Base-by-base conservation (phyloP, 2,113 vertebrate species). In the Cephalopholis sonnerati region DNA sequence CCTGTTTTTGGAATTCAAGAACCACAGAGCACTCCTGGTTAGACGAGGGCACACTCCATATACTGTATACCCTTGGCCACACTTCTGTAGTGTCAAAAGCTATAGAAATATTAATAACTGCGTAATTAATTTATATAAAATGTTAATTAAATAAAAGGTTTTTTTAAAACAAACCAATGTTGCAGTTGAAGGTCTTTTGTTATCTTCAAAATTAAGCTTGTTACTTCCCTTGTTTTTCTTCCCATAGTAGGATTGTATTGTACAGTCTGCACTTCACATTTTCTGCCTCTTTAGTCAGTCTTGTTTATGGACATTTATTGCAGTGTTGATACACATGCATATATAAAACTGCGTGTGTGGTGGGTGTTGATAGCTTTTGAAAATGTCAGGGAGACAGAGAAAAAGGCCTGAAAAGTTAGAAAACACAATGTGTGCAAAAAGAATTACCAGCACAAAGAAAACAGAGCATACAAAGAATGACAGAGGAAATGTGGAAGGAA, bases 381-480 rank as follows among this genome's bases (percentile, higher is more conserved):
- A 69, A 67, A 36, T 57, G 41, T 46, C 32, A 83, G 46, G 2
- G 27, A 69, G 29, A 68, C 29, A 24, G 54, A 53, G 13, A 24
- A 63, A 39, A 65, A 20, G 20, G 8, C 2, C 11, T 20, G 13
- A 51, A 64, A 57, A 63, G 11, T 22, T 12, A 24, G 5, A 46
- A 63, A 61, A 48, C 2, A 61, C 13, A 32, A 46, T 5, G 25
- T 27, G 18, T 3, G 36, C 24, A 76, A 64, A 74, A 27, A 29
- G 39, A 63, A 77, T 27, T 77, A 13, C 54, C 71, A 54, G 46
- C 44, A 57, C 13, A 58, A 29, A 71, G 27, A 57, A 66, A 29
- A 61, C 24, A 27, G 10, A 50, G 39, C 17, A 17, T 11, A 15
- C 10, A 63, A 27, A 27, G 50, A 53, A 18, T 65, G 41, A 77